Evolutionary conservation across 2,888 invertebrate genomes (phyloP), one percentile per base, ranked within the genome.

Genomic region (Dusona sp.): DNA sequence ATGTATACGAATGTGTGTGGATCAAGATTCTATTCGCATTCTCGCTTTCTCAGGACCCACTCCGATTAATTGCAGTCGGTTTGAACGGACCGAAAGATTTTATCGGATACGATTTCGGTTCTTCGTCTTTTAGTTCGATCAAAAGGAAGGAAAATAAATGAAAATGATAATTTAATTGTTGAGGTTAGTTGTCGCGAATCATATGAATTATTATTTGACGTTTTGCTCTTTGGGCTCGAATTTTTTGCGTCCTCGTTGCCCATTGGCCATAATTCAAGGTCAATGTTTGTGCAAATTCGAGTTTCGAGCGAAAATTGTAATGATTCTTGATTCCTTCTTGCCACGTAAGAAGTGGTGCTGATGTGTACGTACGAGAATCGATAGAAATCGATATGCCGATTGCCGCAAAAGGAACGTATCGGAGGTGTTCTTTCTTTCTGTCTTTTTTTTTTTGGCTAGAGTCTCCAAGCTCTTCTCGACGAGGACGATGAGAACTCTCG

Each of bases 401-500:
- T 67, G 67, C 48, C 78, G 67, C 51, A 48, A 67, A 51, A 68
- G 25, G 79, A 70, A 42, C 77, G 42, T 48, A 48, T 45, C 42
- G 19, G 48, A 45, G 8, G 11, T 29, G 57, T 13, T 29, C 25
- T 42, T 67, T 78, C 45, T 54, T 42, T 48, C 45, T 42, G 3
- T 25, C 36, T 9, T 42, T 77, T 77, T 77, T 48, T 42, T 77
- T 57, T 79, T 6, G 36, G 33, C 38, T 64, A 79, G 70, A 8
- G 25, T 67, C 78, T 51, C 36, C 13, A 11, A 51, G 54, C 42
- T 79, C 70, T n/a, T 36, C 33, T 36, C 25, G 38, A 67, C 51
- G 80, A 83, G 80, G 75, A 77, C 51, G 80, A 78, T 61, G 86
- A 78, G 81, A 29, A 73, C 78, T 38, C 67, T 68, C 79, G 54